Conservation (phyloP, 2,888 invertebrate species). For the Mythimna pallens region DNA sequence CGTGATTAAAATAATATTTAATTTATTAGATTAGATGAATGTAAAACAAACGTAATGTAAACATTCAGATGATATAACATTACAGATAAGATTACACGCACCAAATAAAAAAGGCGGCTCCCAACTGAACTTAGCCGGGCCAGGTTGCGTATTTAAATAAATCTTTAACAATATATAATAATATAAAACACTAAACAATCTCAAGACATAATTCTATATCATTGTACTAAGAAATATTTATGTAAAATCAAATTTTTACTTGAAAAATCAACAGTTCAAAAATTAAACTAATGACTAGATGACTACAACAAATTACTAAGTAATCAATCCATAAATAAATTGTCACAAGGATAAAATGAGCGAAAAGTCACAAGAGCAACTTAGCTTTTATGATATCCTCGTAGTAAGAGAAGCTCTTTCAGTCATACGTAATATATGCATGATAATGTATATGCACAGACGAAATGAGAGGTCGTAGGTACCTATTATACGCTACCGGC, state of each 20-base stretch:
- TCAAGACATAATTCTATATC: not conserved
- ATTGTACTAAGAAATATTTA: not conserved
- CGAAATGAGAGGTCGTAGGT: not conserved
- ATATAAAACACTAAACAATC: not conserved
- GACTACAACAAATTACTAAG: conserved; percentile 23
- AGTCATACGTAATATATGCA: no score
- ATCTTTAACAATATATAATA: not conserved
- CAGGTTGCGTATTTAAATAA: not conserved
- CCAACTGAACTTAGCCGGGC: not conserved
- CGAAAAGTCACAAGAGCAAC: conserved; percentile 10
- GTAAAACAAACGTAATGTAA: not conserved
- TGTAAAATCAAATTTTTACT: not conserved
- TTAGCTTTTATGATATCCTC: not conserved
- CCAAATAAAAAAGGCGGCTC: conserved; percentile 8
- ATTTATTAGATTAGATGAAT: conserved; percentile 7
- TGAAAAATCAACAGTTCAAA: conserved; percentile 20
- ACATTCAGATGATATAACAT: conserved; percentile 9
- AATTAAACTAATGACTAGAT: conserved; percentile 58
- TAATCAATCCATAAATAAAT: not conserved
- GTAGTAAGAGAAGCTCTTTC: no score
- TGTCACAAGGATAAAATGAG: not conserved
- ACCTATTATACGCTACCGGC: not conserved
- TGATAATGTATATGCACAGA: not conserved
- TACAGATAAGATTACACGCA: conserved; percentile 3
- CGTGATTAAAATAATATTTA: conserved; percentile 3